A percentile compares a stretch with the other conserved stretches of the same genome.
These are phyloP conservation scores for Nycticorax nycticorax DNA, from an alignment of 2,113 vertebrate species.

Conservation along the genomic window DNA sequence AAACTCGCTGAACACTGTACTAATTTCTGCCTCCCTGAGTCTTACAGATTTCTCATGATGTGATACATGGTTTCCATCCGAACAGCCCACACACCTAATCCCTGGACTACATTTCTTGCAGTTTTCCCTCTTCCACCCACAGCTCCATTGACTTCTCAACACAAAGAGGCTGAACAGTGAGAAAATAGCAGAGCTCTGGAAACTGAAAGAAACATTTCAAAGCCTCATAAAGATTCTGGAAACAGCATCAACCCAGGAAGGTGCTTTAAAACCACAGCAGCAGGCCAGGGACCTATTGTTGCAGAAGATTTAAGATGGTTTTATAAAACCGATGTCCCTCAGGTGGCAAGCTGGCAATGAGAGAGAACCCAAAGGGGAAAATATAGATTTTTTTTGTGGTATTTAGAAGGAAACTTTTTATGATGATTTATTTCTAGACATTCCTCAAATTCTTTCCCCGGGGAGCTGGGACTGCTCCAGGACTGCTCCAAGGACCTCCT, in stretches of 20 bases:
- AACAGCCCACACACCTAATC: constrained; percentile 70
- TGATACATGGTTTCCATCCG: constrained; percentile 54
- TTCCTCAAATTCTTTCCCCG: neutral
- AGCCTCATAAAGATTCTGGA: constrained; percentile 42
- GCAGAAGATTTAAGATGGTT: neutral
- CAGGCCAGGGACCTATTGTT: neutral
- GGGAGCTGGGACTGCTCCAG: neutral
- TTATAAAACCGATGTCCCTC: neutral
- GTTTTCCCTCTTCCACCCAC: constrained; percentile 77
- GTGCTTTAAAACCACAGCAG: constrained; percentile 18
- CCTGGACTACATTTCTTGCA: constrained; percentile 71
- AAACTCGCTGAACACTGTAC: neutral
- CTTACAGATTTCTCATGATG: constrained; percentile 66
- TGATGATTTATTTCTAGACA: neutral
- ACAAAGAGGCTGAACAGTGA: constrained; percentile 65
- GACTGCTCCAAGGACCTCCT: neutral
- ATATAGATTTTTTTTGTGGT: neutral
- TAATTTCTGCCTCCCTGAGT: constrained; percentile 19
- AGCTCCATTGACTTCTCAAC: constrained; percentile 71
- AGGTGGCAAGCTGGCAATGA: neutral
- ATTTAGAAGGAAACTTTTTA: neutral
- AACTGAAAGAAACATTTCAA: constrained; percentile 59
- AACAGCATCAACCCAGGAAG: constrained; percentile 42
- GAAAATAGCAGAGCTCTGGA: constrained; percentile 66
- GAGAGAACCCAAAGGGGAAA: neutral